Evolutionary conservation across 2,113 vertebrate species (phyloP), one percentile per base, ranked within the genome.

Genomic region (Corythoichthys intestinalis): DNA sequence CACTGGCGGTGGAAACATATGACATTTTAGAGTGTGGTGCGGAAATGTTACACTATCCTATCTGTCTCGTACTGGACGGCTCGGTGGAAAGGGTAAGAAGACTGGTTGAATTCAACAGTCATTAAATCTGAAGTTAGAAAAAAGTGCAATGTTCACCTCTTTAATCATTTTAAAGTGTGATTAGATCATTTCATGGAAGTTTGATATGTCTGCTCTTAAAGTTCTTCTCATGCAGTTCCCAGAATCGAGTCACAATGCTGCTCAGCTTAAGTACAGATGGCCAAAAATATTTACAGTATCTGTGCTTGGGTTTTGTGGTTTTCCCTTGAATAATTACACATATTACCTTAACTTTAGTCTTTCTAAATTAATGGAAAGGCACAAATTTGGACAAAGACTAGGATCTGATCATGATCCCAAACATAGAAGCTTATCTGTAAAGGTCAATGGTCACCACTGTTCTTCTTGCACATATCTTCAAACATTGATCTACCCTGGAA

Each of bases 91-190:
- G 67, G 73, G 85, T 72, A 82, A 83, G 85, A 63, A 66, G 73
- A 60, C 79, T 76, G 67, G 46, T 71, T 4, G 0, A 46, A 56
- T 57, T 70, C 67, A 46, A 64, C 68, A 79, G 80, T 81, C 71
- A 70, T 61, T 49, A 54, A 35, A 3, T 56, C 84, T 67, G 86
- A 83, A 88, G 84, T 86, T 86, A 87, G 84, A 66, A 75, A 62
- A 49, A 64, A 80, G 70, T 75, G 76, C 73, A 84, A 81, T 68
- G 67, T 80, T 83, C 81, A 81, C 84, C 76, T 87, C 79, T 73
- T 73, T 74, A 72, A 71, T 74, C 69, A 66, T 53, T 46, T 17
- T 39, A 37, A 39, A 7, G 58, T 37, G 9, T n/a, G 71, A 56
- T 28, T 48, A 28, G 61, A 69, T 59, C 47, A 34, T 67, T 81